Evolutionary conservation across 2,113 vertebrate species (phyloP).

Genomic region (Caloenas nicobarica): DNA sequence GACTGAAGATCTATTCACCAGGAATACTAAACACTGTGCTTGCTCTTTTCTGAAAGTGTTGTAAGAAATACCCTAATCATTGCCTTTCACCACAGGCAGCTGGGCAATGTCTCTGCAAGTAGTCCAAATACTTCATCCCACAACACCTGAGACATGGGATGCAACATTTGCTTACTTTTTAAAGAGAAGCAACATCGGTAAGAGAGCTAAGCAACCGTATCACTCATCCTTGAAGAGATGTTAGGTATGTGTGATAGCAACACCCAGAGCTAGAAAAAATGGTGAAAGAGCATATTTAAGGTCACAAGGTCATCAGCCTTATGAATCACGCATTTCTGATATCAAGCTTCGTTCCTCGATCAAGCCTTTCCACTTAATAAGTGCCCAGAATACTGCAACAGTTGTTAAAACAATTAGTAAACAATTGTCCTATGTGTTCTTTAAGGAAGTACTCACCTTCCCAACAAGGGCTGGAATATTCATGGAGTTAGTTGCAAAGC

Average conservation of each 20-base stretch:
- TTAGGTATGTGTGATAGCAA: not conserved
- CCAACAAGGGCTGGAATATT: slow-evolving; percentile 93
- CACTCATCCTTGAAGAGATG: not conserved
- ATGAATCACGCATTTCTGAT: not conserved
- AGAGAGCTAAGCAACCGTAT: not conserved
- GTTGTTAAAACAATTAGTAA: not conserved
- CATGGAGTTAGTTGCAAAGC: slow-evolving; percentile 93
- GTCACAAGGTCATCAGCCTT: not conserved
- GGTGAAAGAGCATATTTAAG: not conserved
- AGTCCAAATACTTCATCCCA: not conserved
- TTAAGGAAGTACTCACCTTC: slow-evolving; percentile 79
- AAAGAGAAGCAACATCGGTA: not conserved
- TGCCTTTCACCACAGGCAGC: not conserved
- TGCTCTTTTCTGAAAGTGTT: not conserved
- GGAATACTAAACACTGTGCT: not conserved
- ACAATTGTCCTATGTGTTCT: fast-evolving
- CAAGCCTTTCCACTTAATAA: not conserved
- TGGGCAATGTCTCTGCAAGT: not conserved
- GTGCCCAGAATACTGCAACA: not conserved
- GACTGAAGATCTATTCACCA: not conserved
- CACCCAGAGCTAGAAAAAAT: not conserved
- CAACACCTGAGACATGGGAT: not conserved
- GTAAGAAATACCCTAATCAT: not conserved
- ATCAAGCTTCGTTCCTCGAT: not conserved
- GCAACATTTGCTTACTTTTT: not conserved